phyloP scores from a whole-genome alignment of 2,797 vertebrate genomes.

The Crypturellus tataupa region DNA sequence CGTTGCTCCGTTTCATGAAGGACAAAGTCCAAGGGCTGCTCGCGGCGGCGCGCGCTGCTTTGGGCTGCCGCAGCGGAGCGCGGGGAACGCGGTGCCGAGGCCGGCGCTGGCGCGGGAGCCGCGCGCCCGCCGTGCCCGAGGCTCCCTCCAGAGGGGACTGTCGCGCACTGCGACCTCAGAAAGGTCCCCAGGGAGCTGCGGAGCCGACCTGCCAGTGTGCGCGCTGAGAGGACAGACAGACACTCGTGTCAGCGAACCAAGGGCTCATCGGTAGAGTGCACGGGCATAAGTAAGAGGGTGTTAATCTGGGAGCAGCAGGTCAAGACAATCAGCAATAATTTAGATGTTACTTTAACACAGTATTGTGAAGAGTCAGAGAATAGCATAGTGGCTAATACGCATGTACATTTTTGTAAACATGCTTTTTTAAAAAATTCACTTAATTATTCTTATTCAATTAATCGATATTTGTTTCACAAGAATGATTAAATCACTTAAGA shows the following conservation, averaged over 20 bases:
- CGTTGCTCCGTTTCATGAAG: accelerated
- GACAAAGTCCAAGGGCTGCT: neutral
- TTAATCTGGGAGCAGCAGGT: neutral
- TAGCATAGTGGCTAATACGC: neutral
- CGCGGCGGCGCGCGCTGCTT: no score
- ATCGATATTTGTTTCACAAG: neutral
- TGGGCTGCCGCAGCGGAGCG: no score
- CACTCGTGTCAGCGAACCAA: neutral
- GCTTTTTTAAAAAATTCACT: neutral
- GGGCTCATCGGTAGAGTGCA: neutral
- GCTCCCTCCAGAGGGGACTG: slow-evolving; percentile 65
- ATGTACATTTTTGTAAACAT: neutral
- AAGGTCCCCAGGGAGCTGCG: accelerated
- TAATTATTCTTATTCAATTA: neutral
- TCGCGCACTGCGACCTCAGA: neutral
- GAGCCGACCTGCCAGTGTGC: accelerated
- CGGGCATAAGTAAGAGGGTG: neutral
- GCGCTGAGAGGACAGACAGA: accelerated
- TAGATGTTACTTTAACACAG: neutral
- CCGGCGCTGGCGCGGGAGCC: no score
- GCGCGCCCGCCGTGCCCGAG: no score
- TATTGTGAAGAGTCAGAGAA: accelerated
- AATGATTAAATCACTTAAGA: neutral
- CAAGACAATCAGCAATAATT: neutral
- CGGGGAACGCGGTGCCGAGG: no score